phyloP scores from a whole-genome alignment of 2,888 invertebrate genomes.

The Tetragonula carbonaria region DNA sequence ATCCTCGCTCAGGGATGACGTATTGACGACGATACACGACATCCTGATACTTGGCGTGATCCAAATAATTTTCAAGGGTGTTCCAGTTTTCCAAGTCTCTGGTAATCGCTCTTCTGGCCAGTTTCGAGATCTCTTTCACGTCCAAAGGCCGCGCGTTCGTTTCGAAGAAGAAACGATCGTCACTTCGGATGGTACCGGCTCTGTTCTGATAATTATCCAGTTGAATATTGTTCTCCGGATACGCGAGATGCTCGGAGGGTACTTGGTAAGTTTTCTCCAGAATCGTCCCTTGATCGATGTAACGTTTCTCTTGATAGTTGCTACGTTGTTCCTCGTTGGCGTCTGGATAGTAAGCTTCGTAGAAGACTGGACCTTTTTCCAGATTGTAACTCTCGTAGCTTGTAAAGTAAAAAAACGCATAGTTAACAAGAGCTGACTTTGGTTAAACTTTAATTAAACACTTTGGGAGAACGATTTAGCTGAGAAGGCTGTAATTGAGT shows the following conservation, averaged over 20 bases:
- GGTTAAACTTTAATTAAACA: background rate
- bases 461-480: background rate
- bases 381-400: slow-evolving; percentile 73
- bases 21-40: slow-evolving; percentile 16
- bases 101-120: slow-evolving; percentile 60
- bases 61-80: slow-evolving; percentile 56
- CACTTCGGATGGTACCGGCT: background rate
- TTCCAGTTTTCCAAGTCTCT: slow-evolving; percentile 64
- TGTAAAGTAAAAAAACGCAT: background rate
- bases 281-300: slow-evolving; percentile 61
- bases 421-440: background rate
- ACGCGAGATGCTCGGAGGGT: slow-evolving; percentile 44
- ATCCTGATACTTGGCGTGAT: slow-evolving; percentile 48
- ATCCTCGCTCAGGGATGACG: background rate
- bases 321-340: slow-evolving; percentile 42
- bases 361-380: slow-evolving; percentile 75
- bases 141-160: slow-evolving; percentile 2
- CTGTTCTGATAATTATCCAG: background rate
- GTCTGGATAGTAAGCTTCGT: slow-evolving; percentile 78
- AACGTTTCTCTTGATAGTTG: slow-evolving; percentile 58
- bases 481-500: background rate
- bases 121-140: slow-evolving; percentile 60
- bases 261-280: slow-evolving; percentile 72
- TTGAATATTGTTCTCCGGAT: slow-evolving; percentile 1
- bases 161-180: background rate